Evolutionary conservation across 2,888 invertebrate genomes (phyloP), one percentile per base, ranked within the genome.

Genomic region (Stenodera caucasica): DNA sequence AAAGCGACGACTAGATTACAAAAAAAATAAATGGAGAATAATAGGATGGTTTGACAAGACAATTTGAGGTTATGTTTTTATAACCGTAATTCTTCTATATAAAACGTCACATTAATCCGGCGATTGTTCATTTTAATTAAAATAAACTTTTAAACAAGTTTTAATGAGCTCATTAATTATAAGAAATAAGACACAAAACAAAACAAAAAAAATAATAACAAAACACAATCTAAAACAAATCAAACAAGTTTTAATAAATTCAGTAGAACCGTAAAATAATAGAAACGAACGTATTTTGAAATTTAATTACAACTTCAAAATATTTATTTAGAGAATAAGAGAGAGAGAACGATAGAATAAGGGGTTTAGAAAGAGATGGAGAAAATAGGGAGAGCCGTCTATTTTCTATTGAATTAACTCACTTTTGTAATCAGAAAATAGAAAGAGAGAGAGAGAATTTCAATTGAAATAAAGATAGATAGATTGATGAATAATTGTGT

Each of bases 121-220:
- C 6, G 15, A 40, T 40, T 40, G 37, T 40, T 40, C 18, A 18
- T 15, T 40, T 40, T 40, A 40, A 40, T 40, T 40, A 40, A 40
- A 40, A 18, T 8, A 40, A 40, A 40, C 15, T 37, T 37, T 6
- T 37, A 37, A 37, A n/a, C 37, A 14, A 37, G 8, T 40, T 40
- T 40, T 40, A 40, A 40, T 40, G 37, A 40, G 37, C 15, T 40
- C 37, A 18, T 33, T 40, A 40, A 40, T 40, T 15, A 40, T 9
- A 40, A 40, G 18, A 40, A 40, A 40, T 18, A 18, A 40, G 15
- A 40, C 18, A 18, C 9, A 40, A 15, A 18, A 40, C 2, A 18
- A 6, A 40, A 40, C 8, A 40, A 6, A 18, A n/a, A n/a, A n/a
- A n/a, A n/a, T n/a, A n/a, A n/a, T 8, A 37, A 9, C 7, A 40